These are phyloP conservation scores for Passer montanus DNA, from an alignment of 2,113 vertebrate genomes.

Conservation along the genomic window DNA sequence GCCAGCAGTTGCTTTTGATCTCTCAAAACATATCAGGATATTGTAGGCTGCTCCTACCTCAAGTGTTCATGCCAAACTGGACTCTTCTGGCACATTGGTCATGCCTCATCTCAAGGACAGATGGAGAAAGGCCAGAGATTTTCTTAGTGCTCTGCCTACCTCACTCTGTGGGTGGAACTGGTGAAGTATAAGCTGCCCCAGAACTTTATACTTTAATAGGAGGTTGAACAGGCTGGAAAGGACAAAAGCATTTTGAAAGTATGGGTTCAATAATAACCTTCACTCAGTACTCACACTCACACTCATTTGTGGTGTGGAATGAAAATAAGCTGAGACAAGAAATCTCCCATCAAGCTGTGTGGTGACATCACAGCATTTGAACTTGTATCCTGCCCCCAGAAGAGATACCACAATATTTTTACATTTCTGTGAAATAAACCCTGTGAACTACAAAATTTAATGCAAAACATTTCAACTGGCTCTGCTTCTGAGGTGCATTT, in stretches of 20 bases:
- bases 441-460: not conserved
- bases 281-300: not conserved
- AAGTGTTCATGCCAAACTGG: accelerated
- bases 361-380: not conserved
- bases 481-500: not conserved
- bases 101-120: not conserved
- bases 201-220: not conserved
- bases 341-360: not conserved
- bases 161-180: not conserved
- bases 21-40: not conserved
- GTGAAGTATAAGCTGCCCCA: not conserved
- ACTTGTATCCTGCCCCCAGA: not conserved
- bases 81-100: not conserved
- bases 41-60: not conserved
- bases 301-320: not conserved
- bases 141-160: not conserved
- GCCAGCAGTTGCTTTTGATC: not conserved
- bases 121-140: not conserved
- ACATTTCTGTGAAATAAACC: not conserved
- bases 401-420: not conserved
- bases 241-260: not conserved
- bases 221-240: not conserved
- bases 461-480: not conserved
- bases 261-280: not conserved
- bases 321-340: not conserved